Evolutionary conservation across 1,140 invertebrate genomes (phyloP).

Genomic region (Drosophila malerkotliana): DNA sequence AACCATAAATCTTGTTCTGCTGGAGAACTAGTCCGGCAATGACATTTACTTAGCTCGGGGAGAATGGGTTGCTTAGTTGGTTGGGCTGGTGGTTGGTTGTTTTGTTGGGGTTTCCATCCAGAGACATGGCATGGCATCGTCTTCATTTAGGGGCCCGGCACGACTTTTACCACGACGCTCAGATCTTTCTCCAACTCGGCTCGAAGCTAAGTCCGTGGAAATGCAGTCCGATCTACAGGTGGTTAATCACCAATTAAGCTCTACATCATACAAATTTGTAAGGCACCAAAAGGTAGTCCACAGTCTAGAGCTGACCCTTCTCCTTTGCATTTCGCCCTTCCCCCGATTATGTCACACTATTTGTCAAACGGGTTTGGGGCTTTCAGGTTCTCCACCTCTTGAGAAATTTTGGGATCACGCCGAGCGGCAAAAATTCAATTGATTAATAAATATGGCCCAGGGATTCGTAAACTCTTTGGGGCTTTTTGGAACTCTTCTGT

Average conservation of each 20-base stretch:
- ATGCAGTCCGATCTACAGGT: constrained; percentile 78
- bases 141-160: constrained; percentile 65
- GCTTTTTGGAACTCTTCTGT: constrained; percentile 30
- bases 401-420: constrained; percentile 47
- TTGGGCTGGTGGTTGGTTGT: constrained; percentile 21
- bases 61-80: constrained; percentile 42
- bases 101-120: constrained; percentile 9
- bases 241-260: constrained; percentile 83
- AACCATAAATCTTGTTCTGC: constrained; percentile 70
- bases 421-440: constrained; percentile 73
- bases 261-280: constrained; percentile 82
- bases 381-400: background rate
- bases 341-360: constrained; percentile 73
- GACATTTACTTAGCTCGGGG: constrained; percentile 34
- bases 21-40: constrained; percentile 47
- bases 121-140: constrained; percentile 52
- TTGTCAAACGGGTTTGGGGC: constrained; percentile 63
- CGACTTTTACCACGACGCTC: constrained; percentile 49
- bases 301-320: constrained; percentile 44
- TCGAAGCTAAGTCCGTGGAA: constrained; percentile 11
- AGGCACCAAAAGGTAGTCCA: constrained; percentile 25
- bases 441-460: constrained; percentile 67
- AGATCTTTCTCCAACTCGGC: constrained; percentile 8
- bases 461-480: constrained; percentile 20
- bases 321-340: constrained; percentile 20